Conservation (phyloP, 2,113 vertebrate genomes). For the Lycaon pictus region DNA sequence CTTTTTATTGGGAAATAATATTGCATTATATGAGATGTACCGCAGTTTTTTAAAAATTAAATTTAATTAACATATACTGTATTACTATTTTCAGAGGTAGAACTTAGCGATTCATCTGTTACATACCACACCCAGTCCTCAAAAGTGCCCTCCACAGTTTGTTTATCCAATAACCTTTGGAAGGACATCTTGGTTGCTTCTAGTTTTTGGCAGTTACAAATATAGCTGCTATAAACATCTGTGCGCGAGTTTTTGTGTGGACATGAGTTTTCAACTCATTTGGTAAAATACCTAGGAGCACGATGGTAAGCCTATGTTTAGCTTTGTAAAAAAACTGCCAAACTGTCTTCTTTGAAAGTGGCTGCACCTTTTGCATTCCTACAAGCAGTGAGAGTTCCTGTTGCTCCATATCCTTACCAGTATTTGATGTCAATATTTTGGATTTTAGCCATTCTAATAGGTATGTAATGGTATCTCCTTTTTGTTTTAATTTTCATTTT, state of each 20-base stretch:
- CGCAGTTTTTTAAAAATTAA: background rate
- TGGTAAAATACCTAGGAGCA: constrained; percentile 12
- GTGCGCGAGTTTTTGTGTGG: background rate
- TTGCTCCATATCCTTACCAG: background rate
- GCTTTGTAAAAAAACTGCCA: constrained; percentile 14
- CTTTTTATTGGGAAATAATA: constrained; percentile 32
- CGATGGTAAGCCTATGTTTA: background rate
- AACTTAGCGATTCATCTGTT: too few species aligned
- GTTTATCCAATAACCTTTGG: background rate
- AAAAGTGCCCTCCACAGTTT: too few species aligned
- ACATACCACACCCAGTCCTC: too few species aligned
- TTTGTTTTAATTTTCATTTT: constrained; percentile 17
- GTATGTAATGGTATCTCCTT: background rate
- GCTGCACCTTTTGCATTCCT: background rate
- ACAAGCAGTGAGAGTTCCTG: background rate
- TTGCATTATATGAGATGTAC: background rate
- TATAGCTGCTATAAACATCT: constrained; percentile 6
- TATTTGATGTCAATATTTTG: background rate
- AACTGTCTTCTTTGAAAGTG: background rate
- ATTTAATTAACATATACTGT: too few species aligned
- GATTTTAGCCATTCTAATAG: background rate
- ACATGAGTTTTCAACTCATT: background rate
- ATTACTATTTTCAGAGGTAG: too few species aligned
- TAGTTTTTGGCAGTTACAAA: background rate
- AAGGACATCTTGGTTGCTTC: constrained; percentile 19